A percentile compares a stretch with the other conserved stretches of the same genome.
Conservation (phyloP, 2,113 vertebrate genomes). For the Sceloporus undulatus region DNA sequence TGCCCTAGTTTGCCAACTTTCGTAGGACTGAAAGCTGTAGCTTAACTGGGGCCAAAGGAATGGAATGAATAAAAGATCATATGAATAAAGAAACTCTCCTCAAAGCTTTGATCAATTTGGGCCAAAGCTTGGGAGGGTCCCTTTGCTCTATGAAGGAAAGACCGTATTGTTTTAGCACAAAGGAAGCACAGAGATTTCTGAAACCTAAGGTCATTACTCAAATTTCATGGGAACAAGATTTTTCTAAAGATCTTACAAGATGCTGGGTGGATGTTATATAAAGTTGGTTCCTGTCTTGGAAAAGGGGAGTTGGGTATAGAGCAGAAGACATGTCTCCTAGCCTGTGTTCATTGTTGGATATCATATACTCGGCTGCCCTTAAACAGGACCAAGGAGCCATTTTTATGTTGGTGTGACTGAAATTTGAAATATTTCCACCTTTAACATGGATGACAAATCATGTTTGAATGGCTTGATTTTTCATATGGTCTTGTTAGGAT, state of each 20-base stretch:
- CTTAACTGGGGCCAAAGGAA: too few relatives aligned
- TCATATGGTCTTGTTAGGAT: background rate
- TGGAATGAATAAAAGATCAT: too few relatives aligned
- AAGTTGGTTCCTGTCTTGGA: background rate
- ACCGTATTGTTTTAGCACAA: background rate
- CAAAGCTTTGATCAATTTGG: background rate
- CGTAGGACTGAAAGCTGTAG: background rate
- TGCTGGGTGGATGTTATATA: background rate
- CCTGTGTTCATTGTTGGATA: background rate
- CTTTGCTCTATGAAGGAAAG: too few relatives aligned
- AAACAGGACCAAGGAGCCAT: background rate
- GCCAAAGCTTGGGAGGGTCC: background rate
- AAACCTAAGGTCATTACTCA: background rate
- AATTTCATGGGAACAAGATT: background rate
- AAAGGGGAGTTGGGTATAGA: background rate
- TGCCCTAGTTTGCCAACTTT: background rate
- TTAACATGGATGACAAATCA: background rate
- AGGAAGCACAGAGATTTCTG: background rate
- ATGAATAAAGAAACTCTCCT: background rate
- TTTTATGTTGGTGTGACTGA: background rate
- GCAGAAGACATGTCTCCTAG: background rate
- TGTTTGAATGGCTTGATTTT: background rate
- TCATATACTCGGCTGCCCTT: background rate
- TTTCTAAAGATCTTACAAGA: background rate
- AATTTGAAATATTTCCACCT: too few relatives aligned